phyloP scores from a whole-genome alignment of 2,797 vertebrate genomes.

The Sebastes trivittatus region DNA sequence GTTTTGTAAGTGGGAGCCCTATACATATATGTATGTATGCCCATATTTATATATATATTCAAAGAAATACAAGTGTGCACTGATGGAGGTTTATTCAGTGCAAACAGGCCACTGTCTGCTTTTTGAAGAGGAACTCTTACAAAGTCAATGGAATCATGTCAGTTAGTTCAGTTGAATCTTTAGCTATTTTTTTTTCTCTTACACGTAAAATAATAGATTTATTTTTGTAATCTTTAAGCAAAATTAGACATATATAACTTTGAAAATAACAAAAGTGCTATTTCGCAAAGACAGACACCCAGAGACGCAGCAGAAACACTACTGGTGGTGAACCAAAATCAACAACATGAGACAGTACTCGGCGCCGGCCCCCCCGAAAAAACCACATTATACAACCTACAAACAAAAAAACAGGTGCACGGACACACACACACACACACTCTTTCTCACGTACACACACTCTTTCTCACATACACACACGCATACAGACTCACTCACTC shows the following conservation, averaged over 20 bases:
- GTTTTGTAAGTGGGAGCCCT: slow-evolving; percentile 74
- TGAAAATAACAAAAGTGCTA: slow-evolving; percentile 86
- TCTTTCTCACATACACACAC: slow-evolving; percentile 4
- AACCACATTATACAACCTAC: slow-evolving; percentile 68
- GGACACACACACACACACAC: slow-evolving; percentile 25
- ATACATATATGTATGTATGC: slow-evolving; percentile 88
- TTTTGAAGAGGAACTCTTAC: slow-evolving; percentile 79
- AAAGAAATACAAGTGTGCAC: slow-evolving; percentile 85
- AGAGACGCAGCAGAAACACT: slow-evolving; percentile 84
- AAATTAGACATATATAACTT: slow-evolving; percentile 88
- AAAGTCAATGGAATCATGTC: slow-evolving; percentile 87
- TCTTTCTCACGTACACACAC: no score
- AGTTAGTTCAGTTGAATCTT: slow-evolving; percentile 88
- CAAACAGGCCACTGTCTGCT: slow-evolving; percentile 85
- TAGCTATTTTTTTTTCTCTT: slow-evolving; percentile 85
- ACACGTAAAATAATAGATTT: slow-evolving; percentile 89
- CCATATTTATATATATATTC: slow-evolving; percentile 88
- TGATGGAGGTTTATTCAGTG: slow-evolving; percentile 81
- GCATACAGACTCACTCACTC: neutral
- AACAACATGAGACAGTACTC: slow-evolving; percentile 76
- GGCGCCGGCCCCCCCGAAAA: slow-evolving; percentile 8
- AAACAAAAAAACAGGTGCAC: slow-evolving; percentile 63
- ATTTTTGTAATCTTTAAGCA: slow-evolving; percentile 86
- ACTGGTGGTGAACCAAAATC: slow-evolving; percentile 78
- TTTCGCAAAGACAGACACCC: slow-evolving; percentile 85